Base-by-base conservation (phyloP, 2,888 invertebrate genomes). In the Danaus chrysippus region DNA sequence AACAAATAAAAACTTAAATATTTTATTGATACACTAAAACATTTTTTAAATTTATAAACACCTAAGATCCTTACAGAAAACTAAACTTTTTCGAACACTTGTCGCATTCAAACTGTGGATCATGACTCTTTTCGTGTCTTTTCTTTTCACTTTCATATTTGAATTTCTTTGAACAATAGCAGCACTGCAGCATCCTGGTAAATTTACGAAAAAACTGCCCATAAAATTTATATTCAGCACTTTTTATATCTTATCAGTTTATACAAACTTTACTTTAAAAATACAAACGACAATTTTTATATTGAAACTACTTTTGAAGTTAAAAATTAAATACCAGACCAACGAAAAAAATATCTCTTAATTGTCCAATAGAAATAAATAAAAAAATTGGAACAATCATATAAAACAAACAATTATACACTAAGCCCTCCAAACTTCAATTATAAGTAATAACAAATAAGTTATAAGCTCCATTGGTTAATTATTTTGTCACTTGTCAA, bases 21-120 rank as follows among this genome's bases (percentile, higher is more conserved):
- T 23, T 46, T 13, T 13, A 9, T n/a, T 46, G 9, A 11, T 13
- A 13, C 15, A 46, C n/a, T 3, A 46, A 41, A 54, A n/a, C 54
- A 55, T 17, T 53, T 46, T 55, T 60, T 55, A 41, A 58, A 23
- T 15, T 10, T 61, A 56, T 17, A 55, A 57, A 42, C 58, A 42
- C 49, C 0, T 17, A 49, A 17, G 11, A 10, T 65, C 86, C 90
- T 84, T 74, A 91, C 91, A 86, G 64, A 69, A 87, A 91, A 75
- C 86, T 88, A 73, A 91, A 91, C 65, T 80, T 86, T 73, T 91
- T 91, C n/a, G 65, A 67, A 72, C 91, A 91, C 55, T 84, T 75
- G 67, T 81, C 77, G 64, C 91, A 91, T 59, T 81, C 73, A 65
- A 87, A 91, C 56, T 79, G 79, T 8, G 84, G 83, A 11, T 73